Evolutionary conservation across 2,797 vertebrate genomes (phyloP), one percentile per base, ranked within the genome.

Genomic region (Poecilia velifera): DNA sequence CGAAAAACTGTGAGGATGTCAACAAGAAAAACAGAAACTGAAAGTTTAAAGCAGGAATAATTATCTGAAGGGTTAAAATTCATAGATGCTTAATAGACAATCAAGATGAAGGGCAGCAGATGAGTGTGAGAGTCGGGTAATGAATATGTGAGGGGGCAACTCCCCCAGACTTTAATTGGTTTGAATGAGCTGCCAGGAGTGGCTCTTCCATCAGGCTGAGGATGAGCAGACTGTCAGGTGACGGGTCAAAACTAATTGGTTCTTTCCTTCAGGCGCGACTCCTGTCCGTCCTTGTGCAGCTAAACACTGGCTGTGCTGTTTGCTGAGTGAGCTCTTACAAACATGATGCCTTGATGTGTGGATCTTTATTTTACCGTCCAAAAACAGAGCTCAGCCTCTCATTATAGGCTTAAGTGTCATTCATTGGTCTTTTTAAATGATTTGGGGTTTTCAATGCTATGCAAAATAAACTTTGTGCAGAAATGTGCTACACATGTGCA

Each of bases 131-230:
- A 85, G 86, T 84, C 82, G 86, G 88, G 87, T 93, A 91, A 93
- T 95, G 88, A 94, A 85, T 84, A 81, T 88, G 85, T 88, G 89
- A 83, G 93, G 90, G 94, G 55, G 12, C 4, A 22, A 82, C 91
- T 92, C 86, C 87, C 92, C 86, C 80, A 88, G 85, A 84, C 80
- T 87, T 78, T 94, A 93, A 93, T 94, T 93, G 92, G 90, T 92
- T 91, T 91, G 89, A 94, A 93, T 83, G 91, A 83, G 88, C 80
- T 64, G 87, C 73, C 86, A 91, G 88, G 85, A 91, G 89, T 92
- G 90, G 86, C 92, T 92, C 91, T 57, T 92, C 90, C 87, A 90
- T 92, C 88, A 90, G 80, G 73, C 77, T 77, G 86, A 72, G 83
- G 90, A 87, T 89, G 91, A 91, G 88, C 83, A 89, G 87, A 89